Evolutionary conservation across 2,888 invertebrate species (phyloP).

Genomic region (Oxyteleia sp.): DNA sequence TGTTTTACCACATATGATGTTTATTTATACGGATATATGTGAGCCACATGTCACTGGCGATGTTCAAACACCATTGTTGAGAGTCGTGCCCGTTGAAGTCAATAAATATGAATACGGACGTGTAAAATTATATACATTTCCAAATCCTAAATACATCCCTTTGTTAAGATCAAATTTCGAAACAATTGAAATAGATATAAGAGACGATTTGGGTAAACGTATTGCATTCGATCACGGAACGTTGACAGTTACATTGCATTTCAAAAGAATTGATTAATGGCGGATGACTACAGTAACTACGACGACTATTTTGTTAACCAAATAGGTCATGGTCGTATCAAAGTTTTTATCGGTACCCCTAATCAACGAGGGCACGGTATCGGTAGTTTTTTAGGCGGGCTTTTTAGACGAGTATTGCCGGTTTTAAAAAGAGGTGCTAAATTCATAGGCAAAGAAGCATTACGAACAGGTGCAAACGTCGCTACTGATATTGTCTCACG

Average conservation of each 20-base stretch:
- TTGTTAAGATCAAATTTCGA: constrained; percentile 42
- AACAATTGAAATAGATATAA: constrained; percentile 55
- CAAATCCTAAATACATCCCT: constrained; percentile 47
- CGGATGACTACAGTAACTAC: no score
- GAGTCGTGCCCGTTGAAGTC: constrained; percentile 27
- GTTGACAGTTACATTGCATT: constrained; percentile 20
- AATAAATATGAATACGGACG: constrained; percentile 32
- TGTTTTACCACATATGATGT: constrained; percentile 32
- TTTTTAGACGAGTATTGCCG: constrained; percentile 24
- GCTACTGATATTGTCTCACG: no score
- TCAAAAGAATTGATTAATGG: constrained; percentile 12
- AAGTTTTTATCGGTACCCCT: constrained; percentile 9
- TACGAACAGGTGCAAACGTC: background rate
- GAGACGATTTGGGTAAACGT: constrained; percentile 41
- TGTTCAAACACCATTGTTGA: constrained; percentile 35
- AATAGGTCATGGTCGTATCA: constrained; percentile 6
- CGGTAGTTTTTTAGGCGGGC: constrained; percentile 25
- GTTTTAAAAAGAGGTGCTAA: constrained; percentile 5
- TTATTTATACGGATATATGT: constrained; percentile 44
- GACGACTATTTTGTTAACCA: constrained; percentile 16
- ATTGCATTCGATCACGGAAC: constrained; percentile 59
- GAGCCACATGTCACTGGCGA: constrained; percentile 41
- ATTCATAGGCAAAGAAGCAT: background rate
- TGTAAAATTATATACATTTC: constrained; percentile 24
- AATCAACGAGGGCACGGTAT: constrained; percentile 32